These are phyloP conservation scores for Pimpla rufipes DNA, from an alignment of 2,888 invertebrate genomes.

Conservation along the genomic window DNA sequence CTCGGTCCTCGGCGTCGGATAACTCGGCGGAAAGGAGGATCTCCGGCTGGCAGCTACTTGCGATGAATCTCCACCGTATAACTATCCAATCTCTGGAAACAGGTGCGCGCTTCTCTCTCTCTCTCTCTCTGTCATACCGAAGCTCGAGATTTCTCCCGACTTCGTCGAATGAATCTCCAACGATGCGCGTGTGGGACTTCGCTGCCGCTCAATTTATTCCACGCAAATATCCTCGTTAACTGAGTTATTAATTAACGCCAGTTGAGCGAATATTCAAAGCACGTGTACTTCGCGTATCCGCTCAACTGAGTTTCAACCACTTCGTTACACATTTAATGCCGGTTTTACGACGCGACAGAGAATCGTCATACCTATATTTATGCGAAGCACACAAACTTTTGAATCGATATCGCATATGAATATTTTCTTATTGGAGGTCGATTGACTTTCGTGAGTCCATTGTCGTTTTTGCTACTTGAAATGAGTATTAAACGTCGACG, in stretches of 20 bases:
- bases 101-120: not conserved
- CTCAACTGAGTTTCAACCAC: not conserved
- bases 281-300: not conserved
- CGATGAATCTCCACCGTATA: not conserved
- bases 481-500: too few relatives aligned
- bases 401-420: too few relatives aligned
- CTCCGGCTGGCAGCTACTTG: not conserved
- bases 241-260: not conserved
- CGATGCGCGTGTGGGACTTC: not conserved
- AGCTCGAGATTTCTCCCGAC: not conserved
- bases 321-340: not conserved
- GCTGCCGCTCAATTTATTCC: slow-evolving; percentile 3
- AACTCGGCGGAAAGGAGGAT: slow-evolving; percentile 19
- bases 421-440: too few relatives aligned
- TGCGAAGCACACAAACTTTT: too few relatives aligned
- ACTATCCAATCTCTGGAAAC: slow-evolving; percentile 24
- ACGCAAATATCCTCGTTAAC: not conserved
- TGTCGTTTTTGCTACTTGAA: too few relatives aligned
- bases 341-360: not conserved
- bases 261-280: not conserved
- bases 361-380: too few relatives aligned
- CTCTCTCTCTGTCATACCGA: too few relatives aligned
- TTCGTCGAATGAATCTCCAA: not conserved
- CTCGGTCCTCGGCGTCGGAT: slow-evolving; percentile 10
- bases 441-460: too few relatives aligned